A percentile compares a stretch with the other conserved stretches of the same genome.
These are phyloP conservation scores for Siderastrea siderea DNA, from an alignment of 92 coral and sea anemone species.

Conservation along the genomic window DNA sequence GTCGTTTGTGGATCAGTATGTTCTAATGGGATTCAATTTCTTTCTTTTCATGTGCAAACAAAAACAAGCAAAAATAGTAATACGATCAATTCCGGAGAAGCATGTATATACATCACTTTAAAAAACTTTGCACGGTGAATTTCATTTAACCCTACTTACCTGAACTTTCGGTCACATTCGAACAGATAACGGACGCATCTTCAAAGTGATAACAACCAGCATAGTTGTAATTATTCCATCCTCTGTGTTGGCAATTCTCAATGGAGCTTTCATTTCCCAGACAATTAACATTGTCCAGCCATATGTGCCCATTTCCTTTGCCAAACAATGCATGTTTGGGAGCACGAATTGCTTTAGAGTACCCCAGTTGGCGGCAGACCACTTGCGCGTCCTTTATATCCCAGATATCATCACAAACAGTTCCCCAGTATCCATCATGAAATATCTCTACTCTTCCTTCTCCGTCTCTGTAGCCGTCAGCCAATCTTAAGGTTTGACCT, in stretches of 20 bases:
- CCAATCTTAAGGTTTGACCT: slow-evolving; percentile 27
- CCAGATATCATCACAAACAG: slow-evolving; percentile 26
- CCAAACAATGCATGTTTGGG: slow-evolving; percentile 4
- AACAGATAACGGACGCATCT: slow-evolving; percentile 31
- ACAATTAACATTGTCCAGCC: not conserved
- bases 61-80: too few species aligned
- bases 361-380: slow-evolving; percentile 26
- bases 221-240: not conserved
- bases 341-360: slow-evolving; percentile 5
- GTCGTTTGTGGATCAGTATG: too few species aligned
- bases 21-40: too few species aligned
- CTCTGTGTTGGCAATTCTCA: not conserved
- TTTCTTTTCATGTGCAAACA: too few species aligned
- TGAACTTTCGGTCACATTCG: not conserved
- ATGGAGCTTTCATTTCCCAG: slow-evolving; percentile 7
- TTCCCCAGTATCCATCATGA: slow-evolving; percentile 23
- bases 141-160: too few species aligned
- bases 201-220: not conserved
- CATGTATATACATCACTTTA: too few species aligned
- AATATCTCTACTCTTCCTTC: slow-evolving; percentile 7
- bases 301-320: slow-evolving; percentile 23
- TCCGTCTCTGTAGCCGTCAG: slow-evolving; percentile 11
- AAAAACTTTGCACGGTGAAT: too few species aligned
- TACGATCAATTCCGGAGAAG: too few species aligned
- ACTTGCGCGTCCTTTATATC: slow-evolving; percentile 26